Conservation (phyloP, 92 coral and sea anemone species). For the Pocillopora meandrina region DNA sequence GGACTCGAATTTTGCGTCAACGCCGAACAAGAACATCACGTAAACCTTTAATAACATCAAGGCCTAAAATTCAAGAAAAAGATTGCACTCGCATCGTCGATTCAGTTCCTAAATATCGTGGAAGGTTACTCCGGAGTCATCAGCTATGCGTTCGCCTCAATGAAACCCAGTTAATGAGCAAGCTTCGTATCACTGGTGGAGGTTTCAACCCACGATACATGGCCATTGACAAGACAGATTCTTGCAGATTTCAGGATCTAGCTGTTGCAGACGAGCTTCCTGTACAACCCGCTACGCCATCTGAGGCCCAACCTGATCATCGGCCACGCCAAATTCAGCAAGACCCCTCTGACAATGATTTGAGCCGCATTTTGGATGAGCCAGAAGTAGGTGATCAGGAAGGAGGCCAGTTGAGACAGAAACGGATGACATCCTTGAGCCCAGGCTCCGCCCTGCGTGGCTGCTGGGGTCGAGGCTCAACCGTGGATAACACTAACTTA, state of each 20-base stretch:
- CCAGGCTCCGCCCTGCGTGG: constrained; percentile 13
- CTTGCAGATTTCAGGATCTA: constrained; percentile 46
- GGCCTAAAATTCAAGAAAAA: background rate
- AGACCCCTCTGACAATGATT: background rate
- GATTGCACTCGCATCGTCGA: constrained; percentile 2
- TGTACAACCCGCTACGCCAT: no score
- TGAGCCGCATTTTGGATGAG: background rate
- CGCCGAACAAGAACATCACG: background rate
- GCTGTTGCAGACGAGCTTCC: background rate
- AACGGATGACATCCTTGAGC: background rate
- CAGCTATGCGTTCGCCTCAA: constrained; percentile 17
- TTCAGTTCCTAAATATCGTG: background rate
- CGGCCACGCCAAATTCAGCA: no score
- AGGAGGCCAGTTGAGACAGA: background rate
- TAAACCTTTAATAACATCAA: no score
- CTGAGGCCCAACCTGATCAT: no score
- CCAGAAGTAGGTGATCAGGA: background rate
- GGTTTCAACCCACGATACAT: constrained; percentile 51
- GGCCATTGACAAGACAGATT: constrained; percentile 26
- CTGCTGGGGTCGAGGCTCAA: constrained; percentile 29
- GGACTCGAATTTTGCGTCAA: background rate
- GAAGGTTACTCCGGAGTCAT: background rate
- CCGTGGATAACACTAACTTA: background rate
- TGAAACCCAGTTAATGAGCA: constrained; percentile 19
- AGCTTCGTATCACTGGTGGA: constrained; percentile 17